Percentiles rank a stretch among this genome's conserved stretches.
phyloP scores from a whole-genome alignment of 92 coral and sea anemone genomes.

The Phenganax subtilis region DNA sequence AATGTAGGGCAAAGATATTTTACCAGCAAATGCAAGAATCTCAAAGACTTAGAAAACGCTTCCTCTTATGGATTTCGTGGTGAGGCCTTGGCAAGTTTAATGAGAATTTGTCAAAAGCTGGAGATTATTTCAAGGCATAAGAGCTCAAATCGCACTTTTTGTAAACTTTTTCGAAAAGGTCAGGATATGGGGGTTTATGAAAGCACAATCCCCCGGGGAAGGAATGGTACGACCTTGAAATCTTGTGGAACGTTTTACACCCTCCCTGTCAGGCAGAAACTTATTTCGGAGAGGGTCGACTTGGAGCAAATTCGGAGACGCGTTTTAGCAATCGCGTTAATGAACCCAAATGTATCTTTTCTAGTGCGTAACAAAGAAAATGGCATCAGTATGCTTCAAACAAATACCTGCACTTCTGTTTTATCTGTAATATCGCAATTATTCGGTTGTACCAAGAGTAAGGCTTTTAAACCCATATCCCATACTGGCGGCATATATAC shows the following conservation, averaged over 20 bases:
- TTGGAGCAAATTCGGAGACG: constrained; percentile 80
- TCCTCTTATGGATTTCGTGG: constrained; percentile 82
- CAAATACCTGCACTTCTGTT: constrained; percentile 62
- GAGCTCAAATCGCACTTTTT: constrained; percentile 73
- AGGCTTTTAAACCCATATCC: constrained; percentile 56
- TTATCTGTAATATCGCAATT: constrained; percentile 75
- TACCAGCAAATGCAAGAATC: constrained; percentile 80
- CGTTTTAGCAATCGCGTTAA: constrained; percentile 69
- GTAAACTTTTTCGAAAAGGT: constrained; percentile 67
- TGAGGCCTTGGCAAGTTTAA: constrained; percentile 86
- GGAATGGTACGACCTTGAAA: constrained; percentile 75
- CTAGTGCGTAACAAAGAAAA: constrained; percentile 66
- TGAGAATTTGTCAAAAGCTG: constrained; percentile 67
- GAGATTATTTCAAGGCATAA: constrained; percentile 80
- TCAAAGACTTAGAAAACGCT: constrained; percentile 61
- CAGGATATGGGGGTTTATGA: constrained; percentile 65
- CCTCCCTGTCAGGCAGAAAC: constrained; percentile 86
- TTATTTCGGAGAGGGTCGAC: constrained; percentile 61
- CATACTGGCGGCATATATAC: constrained; percentile 47
- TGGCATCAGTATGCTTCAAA: constrained; percentile 67
- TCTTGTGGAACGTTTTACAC: constrained; percentile 62
- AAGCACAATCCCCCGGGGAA: constrained; percentile 63
- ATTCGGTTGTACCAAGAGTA: constrained; percentile 76
- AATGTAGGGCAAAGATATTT: constrained; percentile 72
- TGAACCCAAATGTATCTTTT: constrained; percentile 74